Base-by-base conservation (phyloP, 2,797 vertebrate genomes). In the Rhyacichthys aspro region DNA sequence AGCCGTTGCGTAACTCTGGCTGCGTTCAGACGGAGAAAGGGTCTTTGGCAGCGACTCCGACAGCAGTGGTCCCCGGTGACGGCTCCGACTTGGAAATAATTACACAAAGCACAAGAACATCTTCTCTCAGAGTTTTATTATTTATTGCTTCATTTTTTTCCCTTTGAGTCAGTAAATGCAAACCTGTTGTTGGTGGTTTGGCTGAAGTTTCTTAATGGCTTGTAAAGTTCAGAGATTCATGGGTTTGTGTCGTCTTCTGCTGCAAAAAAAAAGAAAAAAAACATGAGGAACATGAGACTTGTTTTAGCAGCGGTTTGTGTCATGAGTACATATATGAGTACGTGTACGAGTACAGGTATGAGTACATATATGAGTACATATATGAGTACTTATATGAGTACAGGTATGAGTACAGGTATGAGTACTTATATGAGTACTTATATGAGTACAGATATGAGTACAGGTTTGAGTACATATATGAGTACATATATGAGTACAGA, bases 1-100 rank as follows among this genome's bases (percentile, higher is more conserved):
- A 89, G 83, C 72, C 55, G 70, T 91, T 91, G 85, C 78, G 56
- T 90, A 91, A 90, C 83, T 78, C 69, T 66, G 70, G 67, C 77
- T 74, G 67, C 87, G 85, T 80, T 80, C 85, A 89, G 87, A 85
- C 84, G 76, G 77, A 76, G 82, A 86, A 85, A 74, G 74, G 72
- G 68, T 69, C 70, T 81, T 85, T 88, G 88, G 83, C 90, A 81
- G 69, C 47, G 47, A 42, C 68, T 78, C 67, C 23, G 46, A 69
- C 70, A 67, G 81, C 70, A 63, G 62, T 42, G 46, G 72, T 87
- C 84, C 81, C 76, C 64, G 34, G 55, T 66, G 76, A 79, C 72
- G 71, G 66, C 39, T 55, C 59, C 1, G 72, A 79, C 72, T 66
- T 36, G 57, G 72, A 88, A 89, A 88, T 88, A 86, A 88, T 88